A percentile compares a stretch with the other conserved stretches of the same genome.
Conservation (phyloP, 2,888 invertebrate genomes). For the Ennomos quercinarius region DNA sequence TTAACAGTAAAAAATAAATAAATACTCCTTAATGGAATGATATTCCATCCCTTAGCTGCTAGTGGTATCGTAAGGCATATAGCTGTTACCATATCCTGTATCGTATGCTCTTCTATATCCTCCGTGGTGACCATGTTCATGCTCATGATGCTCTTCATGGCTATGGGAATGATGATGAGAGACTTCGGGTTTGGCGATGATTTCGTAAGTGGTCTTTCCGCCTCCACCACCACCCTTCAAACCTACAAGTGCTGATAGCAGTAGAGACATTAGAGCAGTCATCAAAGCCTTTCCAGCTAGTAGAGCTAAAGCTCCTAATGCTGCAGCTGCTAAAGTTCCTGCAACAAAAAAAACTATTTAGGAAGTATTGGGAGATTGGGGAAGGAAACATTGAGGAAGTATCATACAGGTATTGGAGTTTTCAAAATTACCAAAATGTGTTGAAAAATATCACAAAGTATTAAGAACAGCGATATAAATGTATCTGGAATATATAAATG, state of each 20-base stretch:
- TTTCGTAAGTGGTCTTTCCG: constrained; percentile 92
- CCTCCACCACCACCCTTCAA: constrained; percentile 90
- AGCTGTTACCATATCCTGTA: constrained; percentile 66
- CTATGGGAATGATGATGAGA: constrained; percentile 89
- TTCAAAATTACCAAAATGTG: too few relatives aligned
- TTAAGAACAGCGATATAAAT: too few relatives aligned
- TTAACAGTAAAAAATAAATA: constrained; percentile 37
- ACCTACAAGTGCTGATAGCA: constrained; percentile 91
- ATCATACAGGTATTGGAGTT: too few relatives aligned
- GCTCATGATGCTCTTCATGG: constrained; percentile 87
- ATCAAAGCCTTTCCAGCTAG: constrained; percentile 94
- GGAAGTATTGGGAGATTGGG: too few relatives aligned
- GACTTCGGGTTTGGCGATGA: constrained; percentile 92
- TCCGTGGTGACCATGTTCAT: constrained; percentile 81
- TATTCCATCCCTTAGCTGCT: constrained; percentile 45
- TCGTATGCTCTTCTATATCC: constrained; percentile 85
- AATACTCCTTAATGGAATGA: constrained; percentile 6
- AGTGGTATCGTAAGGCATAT: constrained; percentile 73
- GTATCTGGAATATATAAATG: too few relatives aligned
- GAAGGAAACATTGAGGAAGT: too few relatives aligned
- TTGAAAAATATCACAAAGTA: too few relatives aligned
- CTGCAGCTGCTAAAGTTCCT: constrained; percentile 90
- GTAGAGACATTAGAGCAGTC: constrained; percentile 92
- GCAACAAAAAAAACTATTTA: constrained; percentile 32
- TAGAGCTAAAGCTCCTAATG: constrained; percentile 90